phyloP scores from a whole-genome alignment of 2,113 vertebrate genomes.

The Fulmarus glacialis region DNA sequence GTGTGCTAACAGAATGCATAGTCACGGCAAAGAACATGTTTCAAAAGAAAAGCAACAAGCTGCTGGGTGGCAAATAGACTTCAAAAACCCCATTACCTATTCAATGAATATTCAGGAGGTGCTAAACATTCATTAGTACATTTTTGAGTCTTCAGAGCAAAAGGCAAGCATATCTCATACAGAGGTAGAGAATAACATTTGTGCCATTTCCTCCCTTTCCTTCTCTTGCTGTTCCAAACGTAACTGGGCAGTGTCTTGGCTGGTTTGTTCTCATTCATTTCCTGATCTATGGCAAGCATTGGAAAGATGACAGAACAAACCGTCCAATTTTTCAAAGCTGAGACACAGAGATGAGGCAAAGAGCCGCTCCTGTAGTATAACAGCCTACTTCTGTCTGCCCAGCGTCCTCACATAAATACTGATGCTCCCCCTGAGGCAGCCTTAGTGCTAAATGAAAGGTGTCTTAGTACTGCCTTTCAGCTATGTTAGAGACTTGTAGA shows the following conservation, averaged over 20 bases:
- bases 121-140: neutral
- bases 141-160: neutral
- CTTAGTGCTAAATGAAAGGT: constrained; percentile 4
- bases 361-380: neutral
- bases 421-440: neutral
- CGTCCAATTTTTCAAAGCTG: neutral
- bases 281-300: neutral
- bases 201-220: neutral
- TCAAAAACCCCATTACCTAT: neutral
- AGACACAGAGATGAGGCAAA: neutral
- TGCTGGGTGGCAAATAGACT: neutral
- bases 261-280: neutral
- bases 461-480: neutral
- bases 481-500: neutral
- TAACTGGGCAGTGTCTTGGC: neutral
- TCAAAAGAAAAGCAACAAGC: neutral
- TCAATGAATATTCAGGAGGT: neutral
- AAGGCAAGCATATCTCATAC: neutral
- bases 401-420: neutral
- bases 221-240: accelerated
- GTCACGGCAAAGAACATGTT: neutral
- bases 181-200: neutral
- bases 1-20: neutral
- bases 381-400: constrained; percentile 16
- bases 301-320: neutral